phyloP scores from a whole-genome alignment of 23 tunicate genomes.

The Diplosoma virens region DNA sequence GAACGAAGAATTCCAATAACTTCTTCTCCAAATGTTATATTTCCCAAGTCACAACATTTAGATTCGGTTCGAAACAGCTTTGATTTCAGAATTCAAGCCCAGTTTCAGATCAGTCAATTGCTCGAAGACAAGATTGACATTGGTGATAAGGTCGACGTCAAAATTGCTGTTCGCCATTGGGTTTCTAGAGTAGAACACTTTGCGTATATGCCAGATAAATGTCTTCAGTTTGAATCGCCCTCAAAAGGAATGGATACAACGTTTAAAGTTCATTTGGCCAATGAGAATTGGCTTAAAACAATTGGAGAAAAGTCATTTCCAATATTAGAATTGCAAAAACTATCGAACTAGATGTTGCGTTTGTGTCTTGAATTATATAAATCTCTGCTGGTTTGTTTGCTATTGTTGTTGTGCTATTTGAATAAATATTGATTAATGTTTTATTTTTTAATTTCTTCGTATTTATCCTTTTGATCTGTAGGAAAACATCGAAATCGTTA shows the following conservation, averaged over 20 bases:
- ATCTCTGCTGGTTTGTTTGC: no score
- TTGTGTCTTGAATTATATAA: no score
- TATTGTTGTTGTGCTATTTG: no score
- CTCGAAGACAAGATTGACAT: conserved; percentile 6
- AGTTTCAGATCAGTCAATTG: conserved; percentile 52
- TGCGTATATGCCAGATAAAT: conserved; percentile 36
- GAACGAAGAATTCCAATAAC: conserved; percentile 3
- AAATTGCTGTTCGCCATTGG: conserved; percentile 33
- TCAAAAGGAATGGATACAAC: conserved; percentile 38
- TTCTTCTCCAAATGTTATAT: background rate
- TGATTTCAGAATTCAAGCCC: conserved; percentile 78
- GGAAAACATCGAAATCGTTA: no score
- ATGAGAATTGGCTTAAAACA: conserved; percentile 29
- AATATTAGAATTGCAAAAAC: conserved; percentile 32
- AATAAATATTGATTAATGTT: no score
- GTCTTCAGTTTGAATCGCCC: conserved; percentile 45
- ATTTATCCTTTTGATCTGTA: no score
- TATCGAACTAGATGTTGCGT: no score
- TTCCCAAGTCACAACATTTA: background rate
- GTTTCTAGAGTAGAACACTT: conserved; percentile 43
- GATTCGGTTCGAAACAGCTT: conserved; percentile 49
- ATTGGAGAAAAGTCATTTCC: background rate
- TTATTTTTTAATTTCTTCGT: no score
- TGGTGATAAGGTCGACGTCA: conserved; percentile 29
- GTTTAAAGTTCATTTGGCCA: conserved; percentile 48